These are phyloP conservation scores for Muscidifurax raptorellus DNA, from an alignment of 1,140 invertebrate genomes.

Conservation along the genomic window DNA sequence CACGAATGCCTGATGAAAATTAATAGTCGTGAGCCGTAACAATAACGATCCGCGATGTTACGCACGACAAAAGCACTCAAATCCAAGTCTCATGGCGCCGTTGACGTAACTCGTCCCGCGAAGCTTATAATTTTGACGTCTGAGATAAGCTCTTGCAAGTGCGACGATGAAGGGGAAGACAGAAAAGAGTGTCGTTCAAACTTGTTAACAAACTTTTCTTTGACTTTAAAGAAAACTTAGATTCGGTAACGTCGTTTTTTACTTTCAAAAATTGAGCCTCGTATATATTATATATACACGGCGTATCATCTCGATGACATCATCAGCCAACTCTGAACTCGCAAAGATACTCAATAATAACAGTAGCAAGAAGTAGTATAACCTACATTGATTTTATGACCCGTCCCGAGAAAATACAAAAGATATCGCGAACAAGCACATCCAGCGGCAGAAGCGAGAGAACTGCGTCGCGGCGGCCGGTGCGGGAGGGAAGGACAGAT, in stretches of 20 bases:
- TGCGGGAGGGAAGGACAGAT: constrained; percentile 61
- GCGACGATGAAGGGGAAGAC: neutral
- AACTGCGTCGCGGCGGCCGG: neutral
- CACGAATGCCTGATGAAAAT: neutral
- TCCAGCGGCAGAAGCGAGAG: neutral
- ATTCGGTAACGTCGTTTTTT: neutral
- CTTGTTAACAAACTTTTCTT: neutral
- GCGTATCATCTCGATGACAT: neutral
- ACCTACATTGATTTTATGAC: neutral
- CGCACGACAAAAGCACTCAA: constrained; percentile 25
- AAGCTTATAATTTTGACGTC: constrained; percentile 63
- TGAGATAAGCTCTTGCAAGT: constrained; percentile 58
- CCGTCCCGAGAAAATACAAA: constrained; percentile 6
- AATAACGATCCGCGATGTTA: constrained; percentile 33
- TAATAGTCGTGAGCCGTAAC: constrained; percentile 8
- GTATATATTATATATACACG: neutral
- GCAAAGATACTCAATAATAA: constrained; percentile 2
- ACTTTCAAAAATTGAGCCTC: neutral
- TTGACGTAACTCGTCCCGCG: constrained; percentile 14
- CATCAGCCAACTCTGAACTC: neutral
- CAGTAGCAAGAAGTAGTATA: neutral
- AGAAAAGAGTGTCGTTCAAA: neutral
- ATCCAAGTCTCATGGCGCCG: constrained; percentile 20
- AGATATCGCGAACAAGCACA: neutral
- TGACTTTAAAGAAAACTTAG: neutral